Evolutionary conservation across 23 tunicate species (phyloP).

Genomic region (Phallusia fumigata): DNA sequence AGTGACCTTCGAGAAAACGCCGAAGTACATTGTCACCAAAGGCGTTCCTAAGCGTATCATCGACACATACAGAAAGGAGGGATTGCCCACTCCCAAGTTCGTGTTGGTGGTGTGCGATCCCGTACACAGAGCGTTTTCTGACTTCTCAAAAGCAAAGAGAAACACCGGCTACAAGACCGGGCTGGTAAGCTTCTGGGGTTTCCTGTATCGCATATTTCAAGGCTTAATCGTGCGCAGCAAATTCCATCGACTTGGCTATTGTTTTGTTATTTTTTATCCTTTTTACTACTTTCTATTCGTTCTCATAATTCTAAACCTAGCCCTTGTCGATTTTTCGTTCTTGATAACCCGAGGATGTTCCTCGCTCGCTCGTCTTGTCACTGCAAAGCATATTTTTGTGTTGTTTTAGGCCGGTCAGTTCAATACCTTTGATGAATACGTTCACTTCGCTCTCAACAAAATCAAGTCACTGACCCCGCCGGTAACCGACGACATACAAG

Average conservation of each 20-base stretch:
- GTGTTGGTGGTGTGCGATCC: neutral
- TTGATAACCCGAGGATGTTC: no score
- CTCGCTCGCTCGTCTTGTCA: no score
- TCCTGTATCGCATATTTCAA: no score
- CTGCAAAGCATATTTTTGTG: no score
- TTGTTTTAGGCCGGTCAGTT: neutral
- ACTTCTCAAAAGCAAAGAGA: neutral
- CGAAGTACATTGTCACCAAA: constrained; percentile 12
- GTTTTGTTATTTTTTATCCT: no score
- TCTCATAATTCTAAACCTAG: no score
- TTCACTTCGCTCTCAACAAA: neutral
- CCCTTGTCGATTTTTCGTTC: no score
- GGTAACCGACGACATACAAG: neutral
- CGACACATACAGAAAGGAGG: neutral
- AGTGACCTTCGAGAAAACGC: constrained; percentile 20
- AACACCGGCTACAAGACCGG: no score
- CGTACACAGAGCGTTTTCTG: neutral
- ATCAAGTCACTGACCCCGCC: neutral
- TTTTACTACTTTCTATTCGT: no score
- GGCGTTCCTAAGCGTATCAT: neutral
- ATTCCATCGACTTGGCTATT: no score
- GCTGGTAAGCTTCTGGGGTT: no score
- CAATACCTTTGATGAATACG: neutral
- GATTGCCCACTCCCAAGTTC: neutral
- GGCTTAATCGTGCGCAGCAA: no score